Percentiles rank a stretch among this genome's conserved stretches.
These are phyloP conservation scores for Amblyopsis hoosieri DNA, from an alignment of 2,797 vertebrate genomes.

Conservation along the genomic window DNA sequence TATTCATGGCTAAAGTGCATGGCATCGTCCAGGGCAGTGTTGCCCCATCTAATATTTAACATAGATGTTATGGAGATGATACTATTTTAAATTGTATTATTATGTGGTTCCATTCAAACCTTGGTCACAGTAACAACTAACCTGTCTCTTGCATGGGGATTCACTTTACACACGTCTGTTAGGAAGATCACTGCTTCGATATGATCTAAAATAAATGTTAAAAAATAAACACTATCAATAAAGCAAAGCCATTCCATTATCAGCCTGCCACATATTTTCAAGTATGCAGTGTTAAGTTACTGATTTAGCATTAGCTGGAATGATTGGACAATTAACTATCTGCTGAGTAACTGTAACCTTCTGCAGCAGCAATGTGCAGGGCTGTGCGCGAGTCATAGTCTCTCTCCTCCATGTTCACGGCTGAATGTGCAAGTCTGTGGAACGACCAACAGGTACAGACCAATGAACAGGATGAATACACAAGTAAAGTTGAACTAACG, in stretches of 20 bases:
- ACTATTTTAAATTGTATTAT: not conserved
- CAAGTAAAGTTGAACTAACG: conserved; percentile 19
- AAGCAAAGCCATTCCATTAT: not conserved
- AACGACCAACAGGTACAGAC: conserved; percentile 1
- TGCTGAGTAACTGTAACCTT: conserved; percentile 79
- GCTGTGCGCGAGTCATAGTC: conserved; percentile 95
- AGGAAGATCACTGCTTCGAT: conserved; percentile 83
- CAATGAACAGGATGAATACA: not conserved
- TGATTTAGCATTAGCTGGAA: conserved; percentile 8
- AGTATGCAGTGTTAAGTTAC: conserved; percentile 6
- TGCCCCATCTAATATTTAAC: conserved; percentile 83
- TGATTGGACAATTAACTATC: not conserved
- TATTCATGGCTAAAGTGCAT: conserved; percentile 81
- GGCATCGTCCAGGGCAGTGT: conserved; percentile 85
- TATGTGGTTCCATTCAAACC: conserved; percentile 16
- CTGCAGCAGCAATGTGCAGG: conserved; percentile 89
- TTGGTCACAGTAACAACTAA: conserved; percentile 46
- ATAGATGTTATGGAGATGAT: not conserved
- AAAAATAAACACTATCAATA: conserved; percentile 3
- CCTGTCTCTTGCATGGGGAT: conserved; percentile 87
- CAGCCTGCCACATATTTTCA: not conserved
- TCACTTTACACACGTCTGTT: conserved; percentile 86
- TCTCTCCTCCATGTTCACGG: conserved; percentile 92
- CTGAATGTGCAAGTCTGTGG: conserved; percentile 89
- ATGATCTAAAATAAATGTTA: conserved; percentile 75